Base-by-base conservation (phyloP, 2,888 invertebrate species). In the Eristalis intricaria region DNA sequence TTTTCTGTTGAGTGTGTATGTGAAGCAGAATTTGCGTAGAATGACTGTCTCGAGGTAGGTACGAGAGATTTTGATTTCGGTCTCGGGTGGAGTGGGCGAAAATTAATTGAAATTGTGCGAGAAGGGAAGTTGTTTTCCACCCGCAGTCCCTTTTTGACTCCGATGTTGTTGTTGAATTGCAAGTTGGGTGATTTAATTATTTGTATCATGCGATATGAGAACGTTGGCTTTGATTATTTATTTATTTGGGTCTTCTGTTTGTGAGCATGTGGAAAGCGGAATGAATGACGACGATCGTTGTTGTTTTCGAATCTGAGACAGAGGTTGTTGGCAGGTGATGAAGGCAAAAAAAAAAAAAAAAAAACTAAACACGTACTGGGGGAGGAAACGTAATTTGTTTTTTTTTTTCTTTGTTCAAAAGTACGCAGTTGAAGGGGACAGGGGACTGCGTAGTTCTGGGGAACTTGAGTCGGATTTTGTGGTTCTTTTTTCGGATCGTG, bases 21-120 rank as follows among this genome's bases (percentile, higher is more conserved):
- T 38, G 22, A n/a, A 19, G 50, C 50, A 19, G 19, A 50, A 50
- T 50, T 50, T 19, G 50, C 50, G 50, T 50, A 50, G 50, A 50
- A 50, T 19, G 43, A 50, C 43, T 50, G n/a, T n/a, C 29, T 29
- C 43, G 43, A 50, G 61, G 69, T 69, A 68, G 40, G 32, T 5
- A 29, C 35, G 77, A 74, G 56, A 15, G 29, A 61, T 22, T 68
- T 23, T 61, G 40, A 35, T 61, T 23, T 23, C 23, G 56, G 56
- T 40, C 40, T 32, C 32, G 29, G 29, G 23, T 15, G 56, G 22
- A 26, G 38, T 64, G 50, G 23, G 56, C 32, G 77, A 40, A 83
- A 66, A 86, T 86, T 86, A 86, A 86, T 86, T 86, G 83, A 86
- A 86, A 86, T 78, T 73, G 82, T 83, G 74, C 61, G 73, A 82